Evolutionary conservation across 2,113 vertebrate species (phyloP), one percentile per base, ranked within the genome.

Genomic region (Cyphomyrus plagiostoma): DNA sequence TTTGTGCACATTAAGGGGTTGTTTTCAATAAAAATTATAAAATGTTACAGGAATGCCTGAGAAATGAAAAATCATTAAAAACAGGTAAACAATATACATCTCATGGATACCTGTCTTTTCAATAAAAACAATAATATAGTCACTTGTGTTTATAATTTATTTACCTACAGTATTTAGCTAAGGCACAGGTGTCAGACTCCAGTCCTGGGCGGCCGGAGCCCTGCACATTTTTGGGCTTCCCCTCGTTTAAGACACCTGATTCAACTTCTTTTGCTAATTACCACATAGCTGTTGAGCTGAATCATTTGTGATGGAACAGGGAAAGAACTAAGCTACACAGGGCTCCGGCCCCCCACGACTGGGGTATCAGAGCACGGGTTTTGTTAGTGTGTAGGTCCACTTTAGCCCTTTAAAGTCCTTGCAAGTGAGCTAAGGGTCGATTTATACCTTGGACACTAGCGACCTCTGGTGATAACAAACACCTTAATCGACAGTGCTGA

Each of bases 401-500:
- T 23, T 21, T 42, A 84, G 8, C 82, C 45, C 7, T 9, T 23
- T 10, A 0, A 84, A 23, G 4, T 48, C 82, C 23, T 46, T 21
- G 35, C 70, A 35, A 30, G 1, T 80, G 74, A 42, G 0, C 45
- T 84, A 21, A 48, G 21, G 3, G 13, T 48, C 6, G 45, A 46
- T 48, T 52, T 87, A 35, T 56, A 50, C 30, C 7, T 9, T 35
- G 85, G 5, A 42, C 26, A 8, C 30, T 88, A 10, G 86, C 23
- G 66, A 48, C 89, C 62, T 88, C 89, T 88, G n/a, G 35, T 30
- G 90, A 26, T 90, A 26, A 39, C 26, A 46, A 62, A 21, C 35
- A 48, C 82, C 9, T 84, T 80, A 70, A 4, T 70, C 30, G 74
- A 80, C 70, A 39, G 35, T 39, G n/a, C 62, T 66, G 62, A 66